Conservation (phyloP, 2,113 vertebrate genomes). For the Ophthalmolycus amberensis region DNA sequence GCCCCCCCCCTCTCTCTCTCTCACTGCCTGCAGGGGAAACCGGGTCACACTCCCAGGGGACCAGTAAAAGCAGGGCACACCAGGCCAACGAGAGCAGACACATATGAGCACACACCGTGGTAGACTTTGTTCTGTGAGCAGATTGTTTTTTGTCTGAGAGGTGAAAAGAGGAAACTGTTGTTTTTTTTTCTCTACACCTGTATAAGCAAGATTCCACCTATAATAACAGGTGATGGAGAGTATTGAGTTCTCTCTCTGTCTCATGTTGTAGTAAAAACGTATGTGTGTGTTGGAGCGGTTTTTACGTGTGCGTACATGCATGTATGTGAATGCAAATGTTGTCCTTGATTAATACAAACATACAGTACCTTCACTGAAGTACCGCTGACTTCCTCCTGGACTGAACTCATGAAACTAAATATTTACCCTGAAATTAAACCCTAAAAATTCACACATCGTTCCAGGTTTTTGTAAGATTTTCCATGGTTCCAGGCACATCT, state of each 20-base stretch:
- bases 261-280: slow-evolving; percentile 16
- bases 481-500: background rate
- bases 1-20: slow-evolving; percentile 18
- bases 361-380: slow-evolving; percentile 10
- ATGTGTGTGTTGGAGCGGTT: background rate
- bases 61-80: slow-evolving; percentile 69
- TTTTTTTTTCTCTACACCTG: slow-evolving; percentile 67
- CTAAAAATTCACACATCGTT: slow-evolving; percentile 35
- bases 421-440: slow-evolving; percentile 36
- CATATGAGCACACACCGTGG: slow-evolving; percentile 36
- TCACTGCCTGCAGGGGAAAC: slow-evolving; percentile 63
- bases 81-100: slow-evolving; percentile 56
- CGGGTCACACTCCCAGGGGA: slow-evolving; percentile 74
- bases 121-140: slow-evolving; percentile 45
- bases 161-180: slow-evolving; percentile 56
- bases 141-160: slow-evolving; percentile 48
- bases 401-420: slow-evolving; percentile 46
- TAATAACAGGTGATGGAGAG: slow-evolving; percentile 75
- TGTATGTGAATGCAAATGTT: slow-evolving; percentile 15
- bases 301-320: background rate
- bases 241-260: slow-evolving; percentile 51
- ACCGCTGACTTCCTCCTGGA: slow-evolving; percentile 34
- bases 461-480: slow-evolving; percentile 32
- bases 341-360: slow-evolving; percentile 1
- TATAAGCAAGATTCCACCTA: slow-evolving; percentile 72